A percentile compares a stretch with the other conserved stretches of the same genome.
phyloP scores from a whole-genome alignment of 2,113 vertebrate species.

The Trinectes maculatus region DNA sequence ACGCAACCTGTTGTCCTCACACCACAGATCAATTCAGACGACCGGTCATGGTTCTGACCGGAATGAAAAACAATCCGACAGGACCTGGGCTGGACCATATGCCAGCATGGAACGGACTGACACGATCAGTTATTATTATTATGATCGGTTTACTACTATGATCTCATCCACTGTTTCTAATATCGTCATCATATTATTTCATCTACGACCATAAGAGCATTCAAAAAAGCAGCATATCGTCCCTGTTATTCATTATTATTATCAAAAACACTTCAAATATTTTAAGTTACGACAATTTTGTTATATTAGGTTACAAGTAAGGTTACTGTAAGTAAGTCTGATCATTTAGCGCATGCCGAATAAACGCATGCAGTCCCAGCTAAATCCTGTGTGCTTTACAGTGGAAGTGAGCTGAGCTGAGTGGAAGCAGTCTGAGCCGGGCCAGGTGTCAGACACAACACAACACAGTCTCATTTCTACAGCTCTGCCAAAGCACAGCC shows the following conservation, averaged over 20 bases:
- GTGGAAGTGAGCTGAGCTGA: conserved; percentile 39
- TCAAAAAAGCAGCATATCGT: too few relatives aligned
- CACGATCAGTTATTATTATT: too few relatives aligned
- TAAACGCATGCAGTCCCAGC: conserved; percentile 2
- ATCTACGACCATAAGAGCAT: too few relatives aligned
- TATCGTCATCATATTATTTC: too few relatives aligned
- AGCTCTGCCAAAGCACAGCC: conserved; percentile 58
- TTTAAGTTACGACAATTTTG: too few relatives aligned
- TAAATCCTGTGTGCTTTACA: conserved; percentile 14
- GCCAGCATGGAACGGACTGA: too few relatives aligned
- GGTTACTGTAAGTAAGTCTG: too few relatives aligned
- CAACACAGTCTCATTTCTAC: conserved; percentile 51
- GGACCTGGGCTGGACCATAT: not conserved
- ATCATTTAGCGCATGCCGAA: not conserved
- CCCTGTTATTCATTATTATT: too few relatives aligned
- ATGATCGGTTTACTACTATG: too few relatives aligned
- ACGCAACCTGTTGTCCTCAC: conserved; percentile 11
- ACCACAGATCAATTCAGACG: conserved; percentile 18
- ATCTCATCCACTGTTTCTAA: not conserved
- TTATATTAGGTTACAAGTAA: too few relatives aligned
- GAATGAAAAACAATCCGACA: conserved; percentile 11
- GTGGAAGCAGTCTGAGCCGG: conserved; percentile 25
- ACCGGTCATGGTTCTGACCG: conserved; percentile 14
- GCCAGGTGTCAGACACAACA: conserved; percentile 68
- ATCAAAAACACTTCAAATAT: too few relatives aligned